A percentile compares a stretch with the other conserved stretches of the same genome.
Conservation (phyloP, 2,888 invertebrate genomes). For the Nysson spinosus region DNA sequence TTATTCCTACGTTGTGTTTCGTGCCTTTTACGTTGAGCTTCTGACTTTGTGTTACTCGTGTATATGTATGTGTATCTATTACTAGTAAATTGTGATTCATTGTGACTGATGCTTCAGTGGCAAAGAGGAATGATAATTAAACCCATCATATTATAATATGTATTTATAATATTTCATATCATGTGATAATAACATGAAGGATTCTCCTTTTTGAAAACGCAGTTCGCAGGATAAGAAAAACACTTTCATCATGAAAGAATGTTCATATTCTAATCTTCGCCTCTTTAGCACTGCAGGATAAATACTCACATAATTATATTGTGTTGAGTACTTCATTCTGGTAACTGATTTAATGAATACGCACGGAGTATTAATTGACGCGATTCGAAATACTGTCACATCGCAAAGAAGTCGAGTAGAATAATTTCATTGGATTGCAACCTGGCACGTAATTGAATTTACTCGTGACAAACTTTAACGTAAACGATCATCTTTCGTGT, state of each 20-base stretch:
- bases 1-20: constrained; percentile 80
- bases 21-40: constrained; percentile 82
- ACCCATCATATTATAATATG: too few relatives aligned
- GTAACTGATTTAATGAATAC: constrained; percentile 14
- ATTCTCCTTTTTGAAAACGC: not conserved
- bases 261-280: too few relatives aligned
- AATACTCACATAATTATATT: constrained; percentile 19
- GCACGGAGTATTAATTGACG: constrained; percentile 26
- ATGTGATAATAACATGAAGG: not conserved
- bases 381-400: constrained; percentile 30
- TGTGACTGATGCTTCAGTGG: constrained; percentile 44
- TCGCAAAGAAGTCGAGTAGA: too few relatives aligned
- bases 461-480: too few relatives aligned
- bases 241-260: too few relatives aligned
- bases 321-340: constrained; percentile 25
- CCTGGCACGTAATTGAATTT: too few relatives aligned
- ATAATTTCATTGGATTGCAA: too few relatives aligned
- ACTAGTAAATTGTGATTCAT: constrained; percentile 31
- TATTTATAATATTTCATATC: too few relatives aligned
- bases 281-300: constrained; percentile 55
- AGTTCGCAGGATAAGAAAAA: not conserved
- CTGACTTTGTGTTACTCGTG: constrained; percentile 69
- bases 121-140: constrained; percentile 36
- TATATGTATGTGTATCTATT: constrained; percentile 47
- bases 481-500: too few relatives aligned